Percentiles rank a stretch among this genome's conserved stretches.
These are phyloP conservation scores for Conops quadrifasciatus DNA, from an alignment of 2,888 invertebrate species.

Conservation along the genomic window DNA sequence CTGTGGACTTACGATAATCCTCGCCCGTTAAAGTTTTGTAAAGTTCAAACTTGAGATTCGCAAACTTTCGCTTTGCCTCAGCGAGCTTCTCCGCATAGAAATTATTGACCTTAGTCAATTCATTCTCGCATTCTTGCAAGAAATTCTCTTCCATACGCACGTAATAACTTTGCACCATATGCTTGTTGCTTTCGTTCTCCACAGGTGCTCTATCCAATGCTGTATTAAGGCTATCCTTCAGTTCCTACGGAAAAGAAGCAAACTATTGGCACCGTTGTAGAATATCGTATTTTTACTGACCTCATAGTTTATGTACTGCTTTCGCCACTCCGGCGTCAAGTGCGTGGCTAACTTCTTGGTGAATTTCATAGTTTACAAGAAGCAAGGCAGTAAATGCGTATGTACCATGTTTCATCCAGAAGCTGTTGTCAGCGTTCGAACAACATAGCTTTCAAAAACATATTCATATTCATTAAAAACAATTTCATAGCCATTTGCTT, in stretches of 20 bases:
- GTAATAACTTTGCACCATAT: constrained; percentile 68
- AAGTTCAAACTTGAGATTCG: constrained; percentile 68
- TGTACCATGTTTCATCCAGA: too few species aligned
- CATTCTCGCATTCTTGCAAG: constrained; percentile 90
- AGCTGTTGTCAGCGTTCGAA: too few species aligned
- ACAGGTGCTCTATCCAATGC: constrained; percentile 88
- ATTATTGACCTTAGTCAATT: constrained; percentile 92
- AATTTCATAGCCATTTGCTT: too few species aligned
- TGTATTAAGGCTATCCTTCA: constrained; percentile 90
- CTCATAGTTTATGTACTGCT: constrained; percentile 92
- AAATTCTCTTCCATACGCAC: constrained; percentile 93
- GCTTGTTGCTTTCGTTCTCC: constrained; percentile 73
- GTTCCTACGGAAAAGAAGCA: constrained; percentile 65
- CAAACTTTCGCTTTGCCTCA: constrained; percentile 92
- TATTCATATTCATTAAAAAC: too few species aligned
- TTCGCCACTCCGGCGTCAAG: constrained; percentile 99
- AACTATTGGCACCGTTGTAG: not conserved
- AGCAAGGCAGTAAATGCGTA: not conserved
- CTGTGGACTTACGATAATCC: not conserved
- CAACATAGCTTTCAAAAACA: too few species aligned
- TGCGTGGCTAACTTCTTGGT: constrained; percentile 95
- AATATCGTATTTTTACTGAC: constrained; percentile 56
- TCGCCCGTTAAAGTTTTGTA: not conserved
- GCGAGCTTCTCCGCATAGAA: constrained; percentile 97
- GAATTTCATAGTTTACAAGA: constrained; percentile 82